Percentiles rank a stretch among this genome's conserved stretches.
phyloP scores from a whole-genome alignment of 2,797 vertebrate species.

The Mormyrus hasselquistii region DNA sequence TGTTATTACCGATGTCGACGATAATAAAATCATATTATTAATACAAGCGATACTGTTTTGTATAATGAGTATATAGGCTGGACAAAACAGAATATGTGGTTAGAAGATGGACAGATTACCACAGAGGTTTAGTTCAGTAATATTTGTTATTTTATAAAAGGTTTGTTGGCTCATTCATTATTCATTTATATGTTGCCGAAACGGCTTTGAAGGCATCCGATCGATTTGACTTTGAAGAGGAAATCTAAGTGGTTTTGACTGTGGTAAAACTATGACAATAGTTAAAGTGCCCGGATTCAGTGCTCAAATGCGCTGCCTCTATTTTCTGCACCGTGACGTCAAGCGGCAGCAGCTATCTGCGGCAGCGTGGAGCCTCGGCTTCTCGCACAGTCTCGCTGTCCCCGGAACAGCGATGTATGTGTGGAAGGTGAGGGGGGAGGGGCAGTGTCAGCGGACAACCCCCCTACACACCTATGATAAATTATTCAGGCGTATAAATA shows the following conservation, averaged over 20 bases:
- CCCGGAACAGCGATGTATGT: background rate
- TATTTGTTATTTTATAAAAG: background rate
- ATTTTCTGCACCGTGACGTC: background rate
- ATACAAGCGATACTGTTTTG: background rate
- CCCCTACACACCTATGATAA: background rate
- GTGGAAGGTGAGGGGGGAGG: background rate
- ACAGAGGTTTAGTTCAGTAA: background rate
- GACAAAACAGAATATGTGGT: background rate
- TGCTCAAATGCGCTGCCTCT: background rate
- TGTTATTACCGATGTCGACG: background rate
- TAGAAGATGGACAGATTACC: background rate
- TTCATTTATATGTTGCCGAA: background rate
- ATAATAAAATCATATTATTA: background rate
- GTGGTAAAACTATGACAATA: background rate
- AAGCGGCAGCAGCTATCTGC: background rate
- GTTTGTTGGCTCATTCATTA: background rate
- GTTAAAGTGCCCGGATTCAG: background rate
- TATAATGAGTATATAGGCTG: background rate
- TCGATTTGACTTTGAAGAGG: background rate
- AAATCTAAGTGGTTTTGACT: slow-evolving; percentile 3
- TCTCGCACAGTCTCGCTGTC: background rate
- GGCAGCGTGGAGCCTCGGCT: background rate
- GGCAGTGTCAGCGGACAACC: background rate
- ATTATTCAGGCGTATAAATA: background rate
- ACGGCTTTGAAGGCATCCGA: background rate